Evolutionary conservation across 2,113 vertebrate genomes (phyloP), one percentile per base, ranked within the genome.

Genomic region (Sardina pilchardus): DNA sequence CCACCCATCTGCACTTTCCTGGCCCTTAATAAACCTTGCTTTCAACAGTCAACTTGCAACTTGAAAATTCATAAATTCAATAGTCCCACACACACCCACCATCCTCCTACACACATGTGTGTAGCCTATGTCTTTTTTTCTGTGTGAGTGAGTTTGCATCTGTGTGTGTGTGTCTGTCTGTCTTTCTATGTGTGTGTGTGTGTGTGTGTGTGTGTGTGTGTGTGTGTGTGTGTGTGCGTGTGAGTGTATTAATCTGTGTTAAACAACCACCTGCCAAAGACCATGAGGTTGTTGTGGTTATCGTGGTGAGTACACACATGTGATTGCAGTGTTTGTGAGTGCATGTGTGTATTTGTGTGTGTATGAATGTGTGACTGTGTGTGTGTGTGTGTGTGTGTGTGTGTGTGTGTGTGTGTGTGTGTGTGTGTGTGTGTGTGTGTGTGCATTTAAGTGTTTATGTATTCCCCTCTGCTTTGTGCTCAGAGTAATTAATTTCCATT

Each of bases 401-500:
- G 56, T 63, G 56, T 19, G 17, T 63, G 56, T n/a, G 56, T 63
- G 30, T 36, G 30, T 75, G 67, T 16, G 30, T 75, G 47, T 17
- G 5, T 81, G 50, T 24, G 6, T 82, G 50, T 56, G 50, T 81
- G 43, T 45, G 39, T 43, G 24, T 39, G 56, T 44, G 39, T 75
- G 44, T 44, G 21, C 6, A 9, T 36, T 10, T n/a, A 14, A 3
- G 8, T 71, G 34, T 59, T n/a, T 75, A 44, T 71, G 21, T 4
- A 45, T 75, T 14, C 45, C 50, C 24, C 10, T 67, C 10, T 83
- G 48, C 24, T 36, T 56, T 81, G 34, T 81, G 30, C 71, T 34
- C 34, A 4, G 21, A 47, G 82, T 42, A 56, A 82, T 82, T 85
- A 53, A 78, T 89, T 89, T 75, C 86, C 75, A 81, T 84, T 82